phyloP scores from a whole-genome alignment of 1,140 invertebrate genomes.

The Penaeus japonicus region DNA sequence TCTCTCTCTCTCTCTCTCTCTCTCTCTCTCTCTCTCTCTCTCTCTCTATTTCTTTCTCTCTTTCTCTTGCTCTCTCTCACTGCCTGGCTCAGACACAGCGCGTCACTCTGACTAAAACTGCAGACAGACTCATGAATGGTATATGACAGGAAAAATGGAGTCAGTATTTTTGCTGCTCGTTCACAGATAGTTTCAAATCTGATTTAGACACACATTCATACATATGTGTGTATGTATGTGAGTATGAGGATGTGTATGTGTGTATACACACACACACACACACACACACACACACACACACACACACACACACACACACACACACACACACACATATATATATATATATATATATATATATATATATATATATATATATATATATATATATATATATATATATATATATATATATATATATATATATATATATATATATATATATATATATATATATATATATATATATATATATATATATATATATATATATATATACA shows the following conservation, averaged over 20 bases:
- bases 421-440: constrained; percentile 6
- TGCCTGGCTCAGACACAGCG: too few relatives aligned
- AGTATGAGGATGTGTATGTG: too few relatives aligned
- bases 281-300: too few relatives aligned
- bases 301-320: background rate
- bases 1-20: too few relatives aligned
- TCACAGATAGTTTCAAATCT: background rate
- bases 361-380: background rate
- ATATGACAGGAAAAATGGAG: too few relatives aligned
- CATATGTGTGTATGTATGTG: background rate
- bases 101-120: too few relatives aligned
- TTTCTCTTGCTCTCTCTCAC: too few relatives aligned
- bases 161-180: background rate
- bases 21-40: too few relatives aligned
- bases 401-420: background rate
- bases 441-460: background rate
- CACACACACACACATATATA: background rate
- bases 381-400: background rate
- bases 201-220: background rate
- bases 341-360: background rate
- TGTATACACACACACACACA: too few relatives aligned
- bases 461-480: background rate
- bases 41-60: too few relatives aligned
- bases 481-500: background rate
- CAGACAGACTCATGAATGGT: too few relatives aligned